Base-by-base conservation (phyloP, 2,797 vertebrate species). In the Australoheros facetus region DNA sequence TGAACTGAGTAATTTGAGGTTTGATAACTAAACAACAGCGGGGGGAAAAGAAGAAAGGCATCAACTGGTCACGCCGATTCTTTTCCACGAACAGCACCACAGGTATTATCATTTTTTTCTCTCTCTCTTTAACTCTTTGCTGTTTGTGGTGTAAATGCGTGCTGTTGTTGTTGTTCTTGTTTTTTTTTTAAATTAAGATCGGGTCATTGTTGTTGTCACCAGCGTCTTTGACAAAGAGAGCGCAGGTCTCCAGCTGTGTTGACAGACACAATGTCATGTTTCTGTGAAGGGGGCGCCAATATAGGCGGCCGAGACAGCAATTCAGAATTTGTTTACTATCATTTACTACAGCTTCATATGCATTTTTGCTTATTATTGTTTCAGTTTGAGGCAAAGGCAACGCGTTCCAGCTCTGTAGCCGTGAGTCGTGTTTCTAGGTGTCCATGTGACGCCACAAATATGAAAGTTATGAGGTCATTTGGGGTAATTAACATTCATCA, bases 181-280 rank as follows among this genome's bases (percentile, higher is more conserved):
- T 8, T 34, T 34, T 5, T 37, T 11, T 37, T 37, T 37, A 34
- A 37, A 37, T 87, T 54, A 54, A 57, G 71, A 64, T 76, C 78
- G 19, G 82, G 85, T 88, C 85, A 82, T 89, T 89, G 91, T 92
- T 89, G 77, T 93, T 92, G 88, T 88, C 89, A 87, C 72, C 56
- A 75, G 37, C 73, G 86, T 89, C 84, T 87, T 64, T 84, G 92
- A 93, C 91, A 94, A 93, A 93, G 92, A 87, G 87, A 85, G 92
- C 82, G 78, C 78, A 71, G 81, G 84, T 87, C 81, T 91, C 88
- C 90, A 92, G 91, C 92, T 91, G 91, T 90, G 92, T 80, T 93
- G 90, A 92, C 90, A 90, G 86, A 81, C 90, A 87, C 87, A 57
- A 86, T 87, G 92, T 91, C 92, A 93, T 84, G 86, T 90, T 84